Evolutionary conservation across 2,797 vertebrate species (phyloP).

Genomic region (Scarus forsteni): DNA sequence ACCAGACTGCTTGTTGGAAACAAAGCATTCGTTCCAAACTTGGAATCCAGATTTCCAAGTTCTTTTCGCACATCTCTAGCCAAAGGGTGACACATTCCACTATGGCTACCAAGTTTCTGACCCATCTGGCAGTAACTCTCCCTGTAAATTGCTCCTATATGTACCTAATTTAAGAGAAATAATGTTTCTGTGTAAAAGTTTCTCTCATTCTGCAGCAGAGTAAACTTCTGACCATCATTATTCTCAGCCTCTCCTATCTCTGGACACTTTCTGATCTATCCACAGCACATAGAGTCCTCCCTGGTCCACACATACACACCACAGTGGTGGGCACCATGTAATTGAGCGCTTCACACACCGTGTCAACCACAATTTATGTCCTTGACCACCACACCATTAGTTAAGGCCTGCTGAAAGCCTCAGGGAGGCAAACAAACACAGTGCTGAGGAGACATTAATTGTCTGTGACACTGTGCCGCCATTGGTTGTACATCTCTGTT

Average conservation of each 20-base stretch:
- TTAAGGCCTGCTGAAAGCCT: constrained; percentile 81
- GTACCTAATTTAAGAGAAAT: no score
- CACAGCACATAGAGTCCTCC: constrained; percentile 25
- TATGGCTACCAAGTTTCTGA: no score
- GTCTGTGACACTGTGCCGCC: constrained; percentile 84
- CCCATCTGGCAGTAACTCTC: no score
- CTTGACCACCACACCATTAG: constrained; percentile 85
- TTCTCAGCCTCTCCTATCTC: constrained; percentile 3
- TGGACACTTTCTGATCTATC: constrained; percentile 16
- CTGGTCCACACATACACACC: constrained; percentile 47
- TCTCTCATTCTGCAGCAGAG: background rate
- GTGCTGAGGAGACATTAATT: constrained; percentile 84
- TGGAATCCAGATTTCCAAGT: no score
- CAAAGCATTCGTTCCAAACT: no score
- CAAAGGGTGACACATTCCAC: no score
- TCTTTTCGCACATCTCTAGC: no score
- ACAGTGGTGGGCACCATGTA: constrained; percentile 80
- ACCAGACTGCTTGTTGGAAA: no score
- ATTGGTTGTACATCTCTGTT: constrained; percentile 85
- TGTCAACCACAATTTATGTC: constrained; percentile 88
- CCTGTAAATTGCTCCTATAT: no score
- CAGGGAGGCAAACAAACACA: constrained; percentile 83
- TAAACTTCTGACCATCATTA: background rate
- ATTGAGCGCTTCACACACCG: constrained; percentile 83
- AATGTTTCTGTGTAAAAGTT: background rate